A percentile compares a stretch with the other conserved stretches of the same genome.
Evolutionary conservation across 2,888 invertebrate species (phyloP).

Genomic region (Xanthorhoe spadicearia): DNA sequence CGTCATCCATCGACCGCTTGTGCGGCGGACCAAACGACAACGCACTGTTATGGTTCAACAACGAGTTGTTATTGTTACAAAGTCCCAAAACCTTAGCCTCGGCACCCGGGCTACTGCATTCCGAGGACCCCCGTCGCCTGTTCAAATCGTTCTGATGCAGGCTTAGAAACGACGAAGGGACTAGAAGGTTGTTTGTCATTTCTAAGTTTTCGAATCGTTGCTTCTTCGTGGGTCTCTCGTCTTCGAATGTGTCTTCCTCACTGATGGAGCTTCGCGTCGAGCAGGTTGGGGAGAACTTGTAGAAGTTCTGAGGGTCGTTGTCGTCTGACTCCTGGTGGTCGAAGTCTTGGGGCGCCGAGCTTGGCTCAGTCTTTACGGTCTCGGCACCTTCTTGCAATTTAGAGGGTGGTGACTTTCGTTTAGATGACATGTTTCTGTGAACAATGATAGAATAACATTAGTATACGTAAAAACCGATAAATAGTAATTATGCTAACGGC

Average conservation of each 20-base stretch:
- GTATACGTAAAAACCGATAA: not conserved
- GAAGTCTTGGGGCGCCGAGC: slow-evolving; percentile 81
- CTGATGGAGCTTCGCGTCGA: slow-evolving; percentile 80
- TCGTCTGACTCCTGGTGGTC: slow-evolving; percentile 76
- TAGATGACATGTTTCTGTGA: slow-evolving; percentile 97
- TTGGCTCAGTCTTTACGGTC: slow-evolving; percentile 78
- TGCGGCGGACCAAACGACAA: slow-evolving; percentile 81
- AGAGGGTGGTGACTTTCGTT: slow-evolving; percentile 97
- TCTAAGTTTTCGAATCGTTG: slow-evolving; percentile 86
- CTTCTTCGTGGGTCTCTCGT: slow-evolving; percentile 86
- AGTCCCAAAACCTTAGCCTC: slow-evolving; percentile 87
- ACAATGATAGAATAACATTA: slow-evolving; percentile 62
- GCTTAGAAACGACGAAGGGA: slow-evolving; percentile 81
- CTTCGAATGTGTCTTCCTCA: slow-evolving; percentile 86
- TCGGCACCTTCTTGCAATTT: slow-evolving; percentile 92
- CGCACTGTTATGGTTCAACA: slow-evolving; percentile 86
- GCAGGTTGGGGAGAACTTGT: slow-evolving; percentile 79
- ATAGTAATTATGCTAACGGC: no score
- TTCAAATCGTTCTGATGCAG: slow-evolving; percentile 83
- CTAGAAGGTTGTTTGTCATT: slow-evolving; percentile 86
- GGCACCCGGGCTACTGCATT: slow-evolving; percentile 89
- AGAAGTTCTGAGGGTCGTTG: slow-evolving; percentile 71
- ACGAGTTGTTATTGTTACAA: slow-evolving; percentile 87
- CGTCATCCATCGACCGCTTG: slow-evolving; percentile 96
- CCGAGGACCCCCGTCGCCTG: slow-evolving; percentile 85